Evolutionary conservation across 2,113 vertebrate genomes (phyloP), one percentile per base, ranked within the genome.

Genomic region (Orycteropus afer): DNA sequence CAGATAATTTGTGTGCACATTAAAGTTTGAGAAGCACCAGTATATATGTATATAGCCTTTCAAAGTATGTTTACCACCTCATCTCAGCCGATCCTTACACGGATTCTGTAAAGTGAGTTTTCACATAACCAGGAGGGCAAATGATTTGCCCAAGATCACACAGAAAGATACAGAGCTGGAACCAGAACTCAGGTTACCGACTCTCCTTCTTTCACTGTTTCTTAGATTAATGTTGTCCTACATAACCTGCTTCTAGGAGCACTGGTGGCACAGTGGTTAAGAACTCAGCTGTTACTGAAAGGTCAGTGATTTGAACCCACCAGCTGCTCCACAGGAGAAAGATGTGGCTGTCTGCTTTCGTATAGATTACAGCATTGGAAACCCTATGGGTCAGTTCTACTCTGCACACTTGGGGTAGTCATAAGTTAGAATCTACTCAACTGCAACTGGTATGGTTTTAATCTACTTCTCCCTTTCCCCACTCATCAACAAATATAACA

Each of bases 401-500:
- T 63, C 27, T 32, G 29, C 9, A 63, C 61, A 63, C 25, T 8
- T 3, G 27, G 29, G 27, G 27, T 37, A n/a, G n/a, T 17, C n/a
- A 69, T n/a, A n/a, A 20, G 32, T 10, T n/a, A 22, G 67, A 37
- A 69, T 69, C n/a, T 5, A 65, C 27, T 53, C 63, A 23, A n/a
- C 13, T 14, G 7, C 34, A 40, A 3, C 34, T 69, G 67, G 4
- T 69, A 22, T 37, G n/a, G 12, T 69, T 69, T 25, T 59, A 17
- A 76, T 7, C 49, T 63, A 2, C 13, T 32, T 73, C 34, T 17
- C 18, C 13, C 37, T 82, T 69, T 32, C 45, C 57, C n/a, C 61
- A 8, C 37, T 9, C 15, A 1, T 13, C 13, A 37, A 55, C 32
- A 29, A 7, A 34, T 4, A 22, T 3, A 17, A n/a, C 1, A 0